Base-by-base conservation (phyloP, 1,140 invertebrate genomes). In the Drosophila rufa region DNA sequence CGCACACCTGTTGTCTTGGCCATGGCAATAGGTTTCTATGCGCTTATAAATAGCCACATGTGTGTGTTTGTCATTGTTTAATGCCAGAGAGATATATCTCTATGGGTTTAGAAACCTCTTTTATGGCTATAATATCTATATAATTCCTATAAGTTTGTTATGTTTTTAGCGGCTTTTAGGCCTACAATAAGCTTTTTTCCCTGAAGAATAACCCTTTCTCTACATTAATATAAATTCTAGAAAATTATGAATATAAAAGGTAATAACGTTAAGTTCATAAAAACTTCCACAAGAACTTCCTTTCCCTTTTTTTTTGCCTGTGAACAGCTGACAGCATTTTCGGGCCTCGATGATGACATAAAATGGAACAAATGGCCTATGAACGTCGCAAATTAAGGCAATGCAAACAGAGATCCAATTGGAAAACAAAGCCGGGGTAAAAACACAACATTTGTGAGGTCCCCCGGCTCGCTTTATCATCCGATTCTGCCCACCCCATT, bases 291-390 rank as follows among this genome's bases (percentile, higher is more conserved):
- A n/a, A 22, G 8, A 8, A 17, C 8, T 19, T 19, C 25, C 15
- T 9, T 30, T 40, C 14, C 14, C 14, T 33, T 14, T 40, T 47
- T 27, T 36, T 50, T 42, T 38, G 48, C 4, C 17, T 22, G 9
- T 38, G 5, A 75, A 17, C 82, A 86, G 84, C 84, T 87, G 84
- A 87, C 84, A 87, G 62, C 80, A 87, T 87, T 87, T 86, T 86
- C 56, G 48, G 48, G 33, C 40, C 64, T 67, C 83, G 85, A 87
- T 87, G 84, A 89, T 89, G 84, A 90, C 85, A 89, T 89, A 89
- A 89, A 87, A 84, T 84, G 84, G 85, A 89, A 89, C 84, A 89
- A 89, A 89, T 89, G 84, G 84, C 80, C 84, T 84, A 89, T 89
- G 84, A 84, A 75, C 78, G 81, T 75, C 85, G 74, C 84, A 89